Percentiles rank a stretch among this genome's conserved stretches.
phyloP scores from a whole-genome alignment of 2,113 vertebrate species.

The Gymnobelideus leadbeateri region DNA sequence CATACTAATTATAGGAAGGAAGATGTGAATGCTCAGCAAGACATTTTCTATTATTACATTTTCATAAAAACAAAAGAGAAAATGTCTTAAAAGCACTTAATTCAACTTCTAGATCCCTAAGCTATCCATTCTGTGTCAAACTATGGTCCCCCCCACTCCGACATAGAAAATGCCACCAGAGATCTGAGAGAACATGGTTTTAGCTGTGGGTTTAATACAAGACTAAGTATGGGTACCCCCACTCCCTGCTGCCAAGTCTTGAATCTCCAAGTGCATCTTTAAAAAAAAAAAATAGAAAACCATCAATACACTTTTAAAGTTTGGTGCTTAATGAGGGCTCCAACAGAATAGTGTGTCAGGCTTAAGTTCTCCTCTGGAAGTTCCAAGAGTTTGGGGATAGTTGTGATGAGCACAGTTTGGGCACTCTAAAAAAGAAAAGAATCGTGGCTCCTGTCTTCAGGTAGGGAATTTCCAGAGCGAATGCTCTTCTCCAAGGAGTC shows the following conservation, averaged over 20 bases:
- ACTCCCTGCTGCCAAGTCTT: not conserved
- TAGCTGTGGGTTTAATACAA: not conserved
- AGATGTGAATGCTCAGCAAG: conserved; percentile 1
- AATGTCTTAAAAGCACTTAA: not conserved
- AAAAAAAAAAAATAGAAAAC: not conserved
- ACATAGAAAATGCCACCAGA: not conserved
- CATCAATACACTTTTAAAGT: not conserved
- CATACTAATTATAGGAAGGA: conserved; percentile 3
- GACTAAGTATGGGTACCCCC: not conserved
- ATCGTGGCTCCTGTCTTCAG: not conserved
- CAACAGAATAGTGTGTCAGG: not conserved
- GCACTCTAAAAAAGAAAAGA: not conserved
- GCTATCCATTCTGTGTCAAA: not conserved
- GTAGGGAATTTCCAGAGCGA: not conserved
- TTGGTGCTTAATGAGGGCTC: not conserved
- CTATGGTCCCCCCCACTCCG: not conserved
- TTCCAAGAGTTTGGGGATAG: not conserved
- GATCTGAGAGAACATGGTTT: not conserved
- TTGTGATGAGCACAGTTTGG: not conserved
- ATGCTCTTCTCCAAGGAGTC: not conserved
- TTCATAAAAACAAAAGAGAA: conserved; percentile 3
- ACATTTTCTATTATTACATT: conserved; percentile 8
- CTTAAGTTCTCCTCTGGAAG: not conserved
- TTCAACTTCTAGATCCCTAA: not conserved
- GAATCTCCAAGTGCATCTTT: not conserved